A percentile compares a stretch with the other conserved stretches of the same genome.
phyloP scores from a whole-genome alignment of 2,797 vertebrate genomes.

The Eulemur albifrons region DNA sequence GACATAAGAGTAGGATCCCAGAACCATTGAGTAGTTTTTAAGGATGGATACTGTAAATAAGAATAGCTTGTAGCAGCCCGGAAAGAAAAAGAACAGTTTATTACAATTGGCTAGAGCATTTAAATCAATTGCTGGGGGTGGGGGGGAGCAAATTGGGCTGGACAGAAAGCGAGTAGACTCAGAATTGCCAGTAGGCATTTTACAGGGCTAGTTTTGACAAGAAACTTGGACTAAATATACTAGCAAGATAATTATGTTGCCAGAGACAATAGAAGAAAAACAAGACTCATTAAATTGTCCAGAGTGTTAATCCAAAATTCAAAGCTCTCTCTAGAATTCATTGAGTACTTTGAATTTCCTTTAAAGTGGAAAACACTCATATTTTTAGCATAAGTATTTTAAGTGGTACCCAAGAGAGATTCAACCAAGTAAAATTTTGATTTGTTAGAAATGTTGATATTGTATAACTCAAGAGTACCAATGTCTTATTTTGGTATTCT shows the following conservation, averaged over 20 bases:
- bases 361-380: background rate
- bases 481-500: background rate
- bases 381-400: constrained; percentile 10
- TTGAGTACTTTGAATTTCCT: background rate
- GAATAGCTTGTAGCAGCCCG: background rate
- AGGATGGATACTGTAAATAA: constrained; percentile 16
- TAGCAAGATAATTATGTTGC: constrained; percentile 14
- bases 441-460: constrained; percentile 12
- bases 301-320: constrained; percentile 27
- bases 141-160: constrained; percentile 34
- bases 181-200: constrained; percentile 39
- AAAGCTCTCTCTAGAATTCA: constrained; percentile 27
- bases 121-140: constrained; percentile 24
- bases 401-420: background rate
- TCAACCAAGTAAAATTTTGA: constrained; percentile 4
- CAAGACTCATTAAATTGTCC: background rate
- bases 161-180: constrained; percentile 36
- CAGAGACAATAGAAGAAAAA: background rate
- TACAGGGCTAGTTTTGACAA: constrained; percentile 30
- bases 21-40: constrained; percentile 8
- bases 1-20: background rate
- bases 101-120: constrained; percentile 29
- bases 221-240: constrained; percentile 17
- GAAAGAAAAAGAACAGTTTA: constrained; percentile 5
- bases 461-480: background rate